phyloP scores from a whole-genome alignment of 1,140 invertebrate species.

The Drosophila littoralis region DNA sequence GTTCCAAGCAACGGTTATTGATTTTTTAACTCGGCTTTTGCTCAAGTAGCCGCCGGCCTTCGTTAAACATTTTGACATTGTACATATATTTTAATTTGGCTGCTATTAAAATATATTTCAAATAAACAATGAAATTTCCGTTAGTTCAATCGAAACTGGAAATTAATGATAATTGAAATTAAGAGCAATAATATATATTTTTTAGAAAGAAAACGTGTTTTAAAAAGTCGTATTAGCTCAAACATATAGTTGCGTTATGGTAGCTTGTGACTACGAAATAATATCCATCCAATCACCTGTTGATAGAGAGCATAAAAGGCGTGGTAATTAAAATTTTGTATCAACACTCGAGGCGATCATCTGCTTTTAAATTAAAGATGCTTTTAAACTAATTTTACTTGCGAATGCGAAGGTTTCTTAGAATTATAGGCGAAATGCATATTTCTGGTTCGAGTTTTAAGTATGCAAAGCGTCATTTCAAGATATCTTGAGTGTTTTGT shows the following conservation, averaged over 20 bases:
- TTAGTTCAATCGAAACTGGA: slow-evolving; percentile 12
- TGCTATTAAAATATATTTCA: slow-evolving; percentile 22
- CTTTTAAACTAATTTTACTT: no score
- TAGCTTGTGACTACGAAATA: no score
- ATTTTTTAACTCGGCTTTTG: slow-evolving; percentile 29
- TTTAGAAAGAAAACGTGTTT: slow-evolving; percentile 2
- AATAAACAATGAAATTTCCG: slow-evolving; percentile 21
- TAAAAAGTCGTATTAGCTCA: background rate
- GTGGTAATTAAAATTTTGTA: no score
- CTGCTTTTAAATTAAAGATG: no score
- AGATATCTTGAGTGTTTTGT: background rate
- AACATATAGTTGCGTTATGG: no score
- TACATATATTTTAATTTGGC: slow-evolving; percentile 71
- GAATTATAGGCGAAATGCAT: no score
- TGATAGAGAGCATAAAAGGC: no score
- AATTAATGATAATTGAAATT: slow-evolving; percentile 13
- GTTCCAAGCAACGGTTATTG: slow-evolving; percentile 41
- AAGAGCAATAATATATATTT: background rate
- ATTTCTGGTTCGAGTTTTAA: no score
- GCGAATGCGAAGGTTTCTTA: no score
- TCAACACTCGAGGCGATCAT: no score
- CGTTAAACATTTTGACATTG: slow-evolving; percentile 64
- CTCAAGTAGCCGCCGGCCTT: slow-evolving; percentile 53
- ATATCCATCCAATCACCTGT: no score
- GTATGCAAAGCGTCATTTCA: no score